A percentile compares a stretch with the other conserved stretches of the same genome.
Conservation (phyloP, 1,140 invertebrate genomes). For the Luehdorfia chinensis region DNA sequence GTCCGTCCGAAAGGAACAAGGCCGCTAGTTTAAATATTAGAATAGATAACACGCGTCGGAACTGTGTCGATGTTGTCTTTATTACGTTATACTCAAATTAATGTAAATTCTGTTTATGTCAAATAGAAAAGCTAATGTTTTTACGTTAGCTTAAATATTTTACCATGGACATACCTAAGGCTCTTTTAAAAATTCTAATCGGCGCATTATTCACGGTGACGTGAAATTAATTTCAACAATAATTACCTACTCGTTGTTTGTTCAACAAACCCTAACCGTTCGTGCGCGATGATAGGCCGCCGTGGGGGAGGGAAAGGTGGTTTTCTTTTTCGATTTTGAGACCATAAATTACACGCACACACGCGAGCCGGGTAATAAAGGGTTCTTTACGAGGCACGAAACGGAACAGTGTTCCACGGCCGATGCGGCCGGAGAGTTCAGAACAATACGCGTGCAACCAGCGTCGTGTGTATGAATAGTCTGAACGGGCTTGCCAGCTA, state of each 20-base stretch:
- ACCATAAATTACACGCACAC: conserved; percentile 43
- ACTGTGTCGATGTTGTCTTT: conserved; percentile 23
- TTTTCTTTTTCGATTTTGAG: conserved; percentile 27
- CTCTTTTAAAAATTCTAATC: no score
- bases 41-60: conserved; percentile 33
- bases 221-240: conserved; percentile 13
- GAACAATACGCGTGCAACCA: conserved; percentile 39
- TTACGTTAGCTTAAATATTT: no score
- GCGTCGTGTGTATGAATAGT: no score
- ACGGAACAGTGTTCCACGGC: conserved; percentile 32
- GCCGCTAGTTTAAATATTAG: conserved; percentile 44
- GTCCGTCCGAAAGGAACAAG: conserved; percentile 29
- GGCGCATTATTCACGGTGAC: no score
- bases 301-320: background rate
- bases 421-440: conserved; percentile 21
- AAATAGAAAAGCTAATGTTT: no score
- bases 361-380: conserved; percentile 39
- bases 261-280: conserved; percentile 12
- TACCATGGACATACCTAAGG: no score
- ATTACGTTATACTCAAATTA: no score
- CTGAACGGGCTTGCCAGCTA: background rate
- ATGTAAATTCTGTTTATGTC: no score
- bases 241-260: conserved; percentile 18
- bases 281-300: conserved; percentile 10
- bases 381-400: conserved; percentile 42